phyloP scores from a whole-genome alignment of 2,888 invertebrate genomes.

The Sarcophaga rosellei region DNA sequence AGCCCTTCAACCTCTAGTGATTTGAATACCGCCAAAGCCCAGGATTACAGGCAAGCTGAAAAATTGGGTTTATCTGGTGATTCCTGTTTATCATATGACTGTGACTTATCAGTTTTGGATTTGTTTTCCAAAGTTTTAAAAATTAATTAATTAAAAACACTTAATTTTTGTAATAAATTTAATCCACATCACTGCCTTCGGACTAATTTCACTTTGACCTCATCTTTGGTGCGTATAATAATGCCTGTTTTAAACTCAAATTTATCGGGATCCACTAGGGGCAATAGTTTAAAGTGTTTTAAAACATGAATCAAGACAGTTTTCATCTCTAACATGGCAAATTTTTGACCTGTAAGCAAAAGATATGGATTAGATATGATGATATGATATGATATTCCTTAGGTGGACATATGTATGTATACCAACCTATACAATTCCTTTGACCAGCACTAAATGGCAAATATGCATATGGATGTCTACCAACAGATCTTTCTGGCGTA shows the following conservation, averaged over 20 bases:
- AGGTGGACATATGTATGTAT: too few relatives aligned
- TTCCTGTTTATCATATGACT: constrained; percentile 71
- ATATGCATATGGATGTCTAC: constrained; percentile 76
- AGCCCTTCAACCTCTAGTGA: constrained; percentile 75
- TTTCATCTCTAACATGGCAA: constrained; percentile 76
- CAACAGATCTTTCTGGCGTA: constrained; percentile 82
- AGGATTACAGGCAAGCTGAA: constrained; percentile 72
- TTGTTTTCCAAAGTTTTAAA: constrained; percentile 72
- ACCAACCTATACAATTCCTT: constrained; percentile 78
- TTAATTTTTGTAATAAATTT: background rate
- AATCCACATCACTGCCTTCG: constrained; percentile 22
- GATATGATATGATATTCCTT: too few relatives aligned
- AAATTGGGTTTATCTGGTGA: constrained; percentile 60
- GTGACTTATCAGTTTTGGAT: constrained; percentile 72
- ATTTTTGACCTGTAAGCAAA: constrained; percentile 73
- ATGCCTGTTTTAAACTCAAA: constrained; percentile 60
- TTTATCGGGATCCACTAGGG: constrained; percentile 65
- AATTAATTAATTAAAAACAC: constrained; percentile 28
- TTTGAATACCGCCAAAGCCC: constrained; percentile 39
- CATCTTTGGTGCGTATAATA: constrained; percentile 54
- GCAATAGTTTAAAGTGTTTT: constrained; percentile 72
- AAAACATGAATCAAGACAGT: constrained; percentile 72
- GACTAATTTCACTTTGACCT: constrained; percentile 57
- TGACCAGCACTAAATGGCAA: constrained; percentile 79
- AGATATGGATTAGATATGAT: too few relatives aligned